These are phyloP conservation scores for Drosophila pseudotakahashii DNA, from an alignment of 2,888 invertebrate species.

Conservation along the genomic window DNA sequence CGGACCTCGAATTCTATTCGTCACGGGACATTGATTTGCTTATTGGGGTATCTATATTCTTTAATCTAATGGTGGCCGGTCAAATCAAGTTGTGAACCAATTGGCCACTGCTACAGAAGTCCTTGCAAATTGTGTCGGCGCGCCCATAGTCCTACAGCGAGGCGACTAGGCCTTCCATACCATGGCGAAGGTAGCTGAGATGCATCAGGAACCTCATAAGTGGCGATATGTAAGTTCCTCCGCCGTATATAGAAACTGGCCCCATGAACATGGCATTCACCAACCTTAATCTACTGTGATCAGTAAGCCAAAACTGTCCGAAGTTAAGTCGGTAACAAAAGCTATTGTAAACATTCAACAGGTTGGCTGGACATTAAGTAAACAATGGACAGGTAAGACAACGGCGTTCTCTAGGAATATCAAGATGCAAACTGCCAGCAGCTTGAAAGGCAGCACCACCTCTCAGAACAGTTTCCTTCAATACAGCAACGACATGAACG, in stretches of 20 bases:
- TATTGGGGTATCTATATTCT: no score
- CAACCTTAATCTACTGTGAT: conserved; percentile 91
- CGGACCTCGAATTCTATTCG: no score
- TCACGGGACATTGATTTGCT: no score
- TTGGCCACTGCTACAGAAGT: no score
- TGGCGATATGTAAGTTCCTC: conserved; percentile 88
- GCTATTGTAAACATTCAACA: conserved; percentile 89
- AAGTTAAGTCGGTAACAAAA: conserved; percentile 89
- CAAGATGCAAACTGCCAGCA: conserved; percentile 33
- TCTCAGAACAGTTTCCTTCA: conserved; percentile 71
- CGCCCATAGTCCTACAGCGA: conserved; percentile 92
- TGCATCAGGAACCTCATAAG: conserved; percentile 92
- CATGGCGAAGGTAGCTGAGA: conserved; percentile 92
- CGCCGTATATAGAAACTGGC: conserved; percentile 93
- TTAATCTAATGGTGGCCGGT: no score
- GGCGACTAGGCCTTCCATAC: conserved; percentile 91
- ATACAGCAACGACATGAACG: conserved; percentile 82
- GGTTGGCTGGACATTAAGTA: conserved; percentile 92
- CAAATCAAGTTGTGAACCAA: no score
- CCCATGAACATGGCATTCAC: conserved; percentile 95
- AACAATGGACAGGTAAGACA: conserved; percentile 88
- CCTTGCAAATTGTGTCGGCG: conserved; percentile 90
- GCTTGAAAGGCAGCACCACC: conserved; percentile 33
- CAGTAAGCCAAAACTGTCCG: conserved; percentile 91
- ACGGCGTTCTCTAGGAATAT: not conserved